Evolutionary conservation across 2,113 vertebrate species (phyloP).

Genomic region (Nothobranchius kuhntae): DNA sequence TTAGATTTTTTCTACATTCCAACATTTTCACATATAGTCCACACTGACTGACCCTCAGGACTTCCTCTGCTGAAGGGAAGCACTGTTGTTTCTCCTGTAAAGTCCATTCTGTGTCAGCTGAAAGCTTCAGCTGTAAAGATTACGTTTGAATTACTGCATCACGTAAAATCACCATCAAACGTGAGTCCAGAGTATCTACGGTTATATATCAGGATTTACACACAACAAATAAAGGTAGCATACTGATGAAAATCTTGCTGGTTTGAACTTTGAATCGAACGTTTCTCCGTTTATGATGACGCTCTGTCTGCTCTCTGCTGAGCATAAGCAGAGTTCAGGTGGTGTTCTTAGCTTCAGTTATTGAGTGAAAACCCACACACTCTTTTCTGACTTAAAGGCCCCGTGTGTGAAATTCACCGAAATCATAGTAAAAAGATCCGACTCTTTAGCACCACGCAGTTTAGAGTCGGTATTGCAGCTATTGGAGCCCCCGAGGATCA

Average conservation of each 20-base stretch:
- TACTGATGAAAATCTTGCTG: neutral
- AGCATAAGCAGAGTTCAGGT: conserved; percentile 8
- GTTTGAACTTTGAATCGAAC: neutral
- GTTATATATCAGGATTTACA: too few species aligned
- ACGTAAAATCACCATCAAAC: neutral
- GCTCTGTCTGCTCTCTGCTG: neutral
- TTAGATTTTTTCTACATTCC: too few species aligned
- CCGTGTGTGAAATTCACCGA: too few species aligned
- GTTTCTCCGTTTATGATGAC: neutral
- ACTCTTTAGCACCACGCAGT: too few species aligned
- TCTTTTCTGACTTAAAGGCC: conserved; percentile 11
- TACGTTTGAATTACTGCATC: conserved; percentile 2
- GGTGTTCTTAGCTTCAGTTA: conserved; percentile 13
- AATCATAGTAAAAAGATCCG: too few species aligned
- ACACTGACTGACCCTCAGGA: neutral
- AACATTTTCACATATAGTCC: too few species aligned
- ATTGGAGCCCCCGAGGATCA: too few species aligned
- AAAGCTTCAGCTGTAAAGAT: conserved; percentile 4
- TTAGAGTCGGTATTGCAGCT: too few species aligned
- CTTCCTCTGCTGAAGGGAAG: neutral
- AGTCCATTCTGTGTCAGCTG: conserved; percentile 4
- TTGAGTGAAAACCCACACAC: conserved; percentile 14
- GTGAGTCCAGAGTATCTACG: too few species aligned
- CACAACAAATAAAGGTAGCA: neutral
- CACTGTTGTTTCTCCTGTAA: neutral